Conservation (phyloP, 2,113 vertebrate species). For the Elanus axillaris region DNA sequence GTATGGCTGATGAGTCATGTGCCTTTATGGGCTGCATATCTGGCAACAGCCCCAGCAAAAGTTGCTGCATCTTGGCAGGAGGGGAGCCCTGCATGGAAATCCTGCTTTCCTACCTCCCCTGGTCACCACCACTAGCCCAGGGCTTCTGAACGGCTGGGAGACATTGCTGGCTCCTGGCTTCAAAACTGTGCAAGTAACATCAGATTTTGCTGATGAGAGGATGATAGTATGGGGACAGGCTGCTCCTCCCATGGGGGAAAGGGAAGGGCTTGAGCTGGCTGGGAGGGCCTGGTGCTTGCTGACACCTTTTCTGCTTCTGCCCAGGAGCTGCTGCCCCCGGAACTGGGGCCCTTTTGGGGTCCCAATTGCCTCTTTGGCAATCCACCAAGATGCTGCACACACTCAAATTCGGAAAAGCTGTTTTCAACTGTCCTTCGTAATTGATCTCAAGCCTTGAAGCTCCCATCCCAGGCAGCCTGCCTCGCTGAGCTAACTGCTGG, state of each 20-base stretch:
- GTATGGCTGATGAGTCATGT: not conserved
- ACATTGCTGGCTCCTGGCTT: not conserved
- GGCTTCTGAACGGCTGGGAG: not conserved
- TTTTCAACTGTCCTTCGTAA: not conserved
- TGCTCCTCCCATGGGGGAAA: not conserved
- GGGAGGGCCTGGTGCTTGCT: not conserved
- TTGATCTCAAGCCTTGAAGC: not conserved
- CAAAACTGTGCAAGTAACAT: not conserved
- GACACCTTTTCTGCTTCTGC: not conserved
- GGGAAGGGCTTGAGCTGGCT: not conserved
- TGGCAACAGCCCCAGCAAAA: not conserved
- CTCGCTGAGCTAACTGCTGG: not conserved
- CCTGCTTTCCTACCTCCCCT: not conserved
- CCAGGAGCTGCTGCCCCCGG: not conserved
- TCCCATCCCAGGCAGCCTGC: not conserved
- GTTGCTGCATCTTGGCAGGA: not conserved
- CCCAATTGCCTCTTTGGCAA: not conserved
- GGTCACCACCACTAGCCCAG: not conserved
- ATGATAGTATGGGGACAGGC: not conserved
- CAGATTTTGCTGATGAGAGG: not conserved
- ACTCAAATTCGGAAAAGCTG: not conserved
- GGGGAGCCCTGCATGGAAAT: not conserved
- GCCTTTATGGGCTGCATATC: not conserved
- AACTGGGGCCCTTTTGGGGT: not conserved
- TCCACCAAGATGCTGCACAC: not conserved